phyloP scores from a whole-genome alignment of 2,113 vertebrate genomes.

The Trogon surrucura region DNA sequence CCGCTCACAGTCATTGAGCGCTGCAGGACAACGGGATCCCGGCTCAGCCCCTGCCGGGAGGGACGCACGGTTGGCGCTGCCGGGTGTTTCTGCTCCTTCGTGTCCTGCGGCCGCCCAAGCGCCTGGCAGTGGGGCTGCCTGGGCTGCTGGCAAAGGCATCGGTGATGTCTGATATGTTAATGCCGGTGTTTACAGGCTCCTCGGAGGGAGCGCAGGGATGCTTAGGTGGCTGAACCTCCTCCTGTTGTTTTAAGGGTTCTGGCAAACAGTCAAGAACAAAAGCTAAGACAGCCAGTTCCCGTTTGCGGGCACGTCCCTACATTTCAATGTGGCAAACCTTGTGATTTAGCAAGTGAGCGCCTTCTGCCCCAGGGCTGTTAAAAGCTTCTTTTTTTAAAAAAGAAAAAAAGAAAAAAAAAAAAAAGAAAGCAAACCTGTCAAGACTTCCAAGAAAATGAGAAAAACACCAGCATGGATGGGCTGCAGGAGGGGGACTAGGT shows the following conservation, averaged over 20 bases:
- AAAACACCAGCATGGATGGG: neutral
- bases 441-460: slow-evolving; percentile 29
- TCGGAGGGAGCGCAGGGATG: neutral
- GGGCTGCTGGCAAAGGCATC: neutral
- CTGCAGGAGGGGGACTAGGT: neutral
- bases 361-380: slow-evolving; percentile 39
- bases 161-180: neutral
- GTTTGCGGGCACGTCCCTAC: slow-evolving; percentile 54
- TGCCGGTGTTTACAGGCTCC: neutral
- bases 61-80: neutral
- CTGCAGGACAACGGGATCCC: neutral
- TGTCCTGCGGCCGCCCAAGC: neutral
- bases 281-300: slow-evolving; percentile 71
- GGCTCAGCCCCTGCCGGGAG: neutral
- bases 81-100: neutral
- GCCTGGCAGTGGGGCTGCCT: neutral
- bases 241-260: slow-evolving; percentile 55
- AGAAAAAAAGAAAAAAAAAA: too few relatives aligned
- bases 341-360: slow-evolving; percentile 62
- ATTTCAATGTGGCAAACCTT: slow-evolving; percentile 56
- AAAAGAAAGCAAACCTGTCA: neutral
- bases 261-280: slow-evolving; percentile 70
- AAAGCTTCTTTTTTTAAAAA: neutral
- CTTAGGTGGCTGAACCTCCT: slow-evolving; percentile 53
- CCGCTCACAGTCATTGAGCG: neutral